Evolutionary conservation across 2,888 invertebrate genomes (phyloP), one percentile per base, ranked within the genome.

Genomic region (Erebia epiphron): DNA sequence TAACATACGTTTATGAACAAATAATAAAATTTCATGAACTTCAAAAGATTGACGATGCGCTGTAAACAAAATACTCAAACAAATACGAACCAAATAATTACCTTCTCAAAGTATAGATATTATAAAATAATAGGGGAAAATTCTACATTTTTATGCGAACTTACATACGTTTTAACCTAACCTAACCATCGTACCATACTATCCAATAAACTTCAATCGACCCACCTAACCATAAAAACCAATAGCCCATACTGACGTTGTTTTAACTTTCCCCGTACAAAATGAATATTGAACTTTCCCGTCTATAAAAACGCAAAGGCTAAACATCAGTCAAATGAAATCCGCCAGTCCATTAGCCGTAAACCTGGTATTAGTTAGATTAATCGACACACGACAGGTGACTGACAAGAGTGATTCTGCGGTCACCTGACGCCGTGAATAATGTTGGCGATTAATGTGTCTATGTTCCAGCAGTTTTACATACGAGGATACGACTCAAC

Each of bases 331-430:
- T 70, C 57, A 61, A 54, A 73, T 68, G 43, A 58, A 68, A 73
- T 73, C 62, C 60, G 68, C 52, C 63, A 70, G 73, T 75, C 80
- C 79, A 83, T 82, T 83, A 82, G 75, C 71, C 70, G 67, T 57
- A 72, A 73, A 76, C 76, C 79, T 78, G 76, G 78, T 78, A 79
- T 79, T 77, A 79, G 76, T 60, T 70, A 79, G 78, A 80, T 81
- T 82, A 79, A 81, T 78, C 75, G 77, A 72, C 69, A 66, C 74
- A 70, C 71, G 79, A 79, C 79, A 81, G 78, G 75, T 79, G 77
- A 79, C 76, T 75, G 75, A 73, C 75, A 69, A 71, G 75, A 76
- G 72, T 64, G 72, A 75, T 76, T 64, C 69, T 67, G 72, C 58
- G 75, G 75, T 74, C 75, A 75, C 72, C 64, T 66, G 67, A 67